A percentile compares a stretch with the other conserved stretches of the same genome.
These are phyloP conservation scores for Nanger granti DNA, from an alignment of 2,113 vertebrate species.

Conservation along the genomic window DNA sequence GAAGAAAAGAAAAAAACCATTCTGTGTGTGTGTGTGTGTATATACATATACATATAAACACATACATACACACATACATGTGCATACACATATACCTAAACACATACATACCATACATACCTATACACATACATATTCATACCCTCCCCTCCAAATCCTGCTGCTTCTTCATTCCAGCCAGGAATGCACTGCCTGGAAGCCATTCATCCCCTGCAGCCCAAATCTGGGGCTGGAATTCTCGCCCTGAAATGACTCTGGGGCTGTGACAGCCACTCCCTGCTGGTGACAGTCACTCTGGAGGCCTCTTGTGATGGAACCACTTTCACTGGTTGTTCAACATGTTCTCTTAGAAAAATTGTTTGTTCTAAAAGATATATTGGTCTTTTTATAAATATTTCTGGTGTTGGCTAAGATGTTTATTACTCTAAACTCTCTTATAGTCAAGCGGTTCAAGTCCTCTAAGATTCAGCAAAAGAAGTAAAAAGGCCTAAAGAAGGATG, in stretches of 20 bases:
- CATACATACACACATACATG: rapidly evolving
- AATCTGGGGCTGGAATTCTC: background rate
- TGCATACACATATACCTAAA: background rate
- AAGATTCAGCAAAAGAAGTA: slow-evolving; percentile 23
- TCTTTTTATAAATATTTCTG: slow-evolving; percentile 49
- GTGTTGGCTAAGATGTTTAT: slow-evolving; percentile 60
- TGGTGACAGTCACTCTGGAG: background rate
- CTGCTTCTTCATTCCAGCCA: background rate
- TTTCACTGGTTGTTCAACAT: slow-evolving; percentile 45
- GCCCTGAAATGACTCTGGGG: background rate
- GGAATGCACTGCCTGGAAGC: background rate
- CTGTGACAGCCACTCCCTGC: background rate
- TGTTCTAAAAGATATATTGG: slow-evolving; percentile 54
- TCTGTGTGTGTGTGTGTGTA: background rate
- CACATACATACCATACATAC: background rate
- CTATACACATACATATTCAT: background rate
- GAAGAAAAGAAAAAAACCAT: background rate
- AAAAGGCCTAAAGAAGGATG: background rate
- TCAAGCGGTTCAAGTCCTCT: slow-evolving; percentile 52
- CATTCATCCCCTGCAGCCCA: background rate
- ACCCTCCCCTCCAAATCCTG: background rate
- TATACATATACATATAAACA: background rate
- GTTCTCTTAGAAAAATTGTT: slow-evolving; percentile 61
- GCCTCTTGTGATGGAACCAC: background rate
- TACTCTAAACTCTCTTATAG: slow-evolving; percentile 46